Conservation (phyloP, 2,797 vertebrate species). For the Cuniculus paca region DNA sequence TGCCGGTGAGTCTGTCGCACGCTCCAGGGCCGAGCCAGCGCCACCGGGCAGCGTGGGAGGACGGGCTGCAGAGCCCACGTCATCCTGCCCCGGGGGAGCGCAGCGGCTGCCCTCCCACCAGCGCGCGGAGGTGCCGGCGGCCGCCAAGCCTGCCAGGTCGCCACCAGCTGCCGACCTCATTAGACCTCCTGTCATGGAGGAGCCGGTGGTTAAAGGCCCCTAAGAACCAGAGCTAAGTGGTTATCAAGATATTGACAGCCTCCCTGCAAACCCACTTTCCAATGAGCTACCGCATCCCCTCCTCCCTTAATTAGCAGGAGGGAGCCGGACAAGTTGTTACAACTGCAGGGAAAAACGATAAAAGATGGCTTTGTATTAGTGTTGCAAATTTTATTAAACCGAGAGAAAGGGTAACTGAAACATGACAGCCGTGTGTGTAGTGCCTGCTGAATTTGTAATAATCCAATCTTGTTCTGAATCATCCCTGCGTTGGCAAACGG, state of each 20-base stretch:
- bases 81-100: background rate
- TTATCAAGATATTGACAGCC: slow-evolving; percentile 41
- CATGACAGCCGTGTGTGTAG: background rate
- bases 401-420: slow-evolving; percentile 77
- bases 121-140: background rate
- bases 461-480: slow-evolving; percentile 77
- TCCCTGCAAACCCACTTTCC: slow-evolving; percentile 69
- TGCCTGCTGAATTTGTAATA: slow-evolving; percentile 75
- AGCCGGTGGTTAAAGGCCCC: background rate
- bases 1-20: slow-evolving; percentile 12
- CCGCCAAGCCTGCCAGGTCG: background rate
- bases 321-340: slow-evolving; percentile 79
- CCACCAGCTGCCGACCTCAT: slow-evolving; percentile 46
- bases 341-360: slow-evolving; percentile 53
- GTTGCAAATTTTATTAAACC: slow-evolving; percentile 77
- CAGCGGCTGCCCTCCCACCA: background rate
- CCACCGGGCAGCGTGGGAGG: slow-evolving; percentile 26
- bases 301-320: slow-evolving; percentile 82
- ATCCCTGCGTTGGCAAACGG: slow-evolving; percentile 61
- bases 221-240: background rate
- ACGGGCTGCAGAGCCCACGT: background rate
- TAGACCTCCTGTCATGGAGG: background rate
- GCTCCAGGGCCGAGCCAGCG: slow-evolving; percentile 22
- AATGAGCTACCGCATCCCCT: slow-evolving; percentile 43
- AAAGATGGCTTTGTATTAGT: slow-evolving; percentile 61